Evolutionary conservation across 2,888 invertebrate species (phyloP).

Genomic region (Lithophane ornitopus): DNA sequence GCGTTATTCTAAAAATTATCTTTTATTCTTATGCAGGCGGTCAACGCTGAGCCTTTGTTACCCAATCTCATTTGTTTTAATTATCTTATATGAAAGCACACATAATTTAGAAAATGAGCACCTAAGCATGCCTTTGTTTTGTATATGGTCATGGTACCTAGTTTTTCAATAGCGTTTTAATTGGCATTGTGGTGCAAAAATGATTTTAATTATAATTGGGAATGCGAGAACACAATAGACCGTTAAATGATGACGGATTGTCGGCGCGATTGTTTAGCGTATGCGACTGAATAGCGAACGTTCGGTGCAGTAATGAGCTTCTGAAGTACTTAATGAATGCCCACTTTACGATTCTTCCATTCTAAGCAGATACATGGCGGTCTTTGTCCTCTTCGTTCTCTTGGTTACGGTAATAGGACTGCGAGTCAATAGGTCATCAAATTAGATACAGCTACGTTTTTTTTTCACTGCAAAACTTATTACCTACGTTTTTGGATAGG

Average conservation of each 20-base stretch:
- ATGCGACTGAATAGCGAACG: slow-evolving; percentile 81
- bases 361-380: slow-evolving; percentile 65
- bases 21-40: slow-evolving; percentile 69
- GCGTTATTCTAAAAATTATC: slow-evolving; percentile 69
- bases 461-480: slow-evolving; percentile 38
- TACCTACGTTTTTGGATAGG: slow-evolving; percentile 37
- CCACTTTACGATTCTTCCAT: slow-evolving; percentile 72
- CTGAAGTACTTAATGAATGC: slow-evolving; percentile 80
- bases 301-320: slow-evolving; percentile 83
- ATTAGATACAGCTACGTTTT: slow-evolving; percentile 9
- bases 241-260: slow-evolving; percentile 82
- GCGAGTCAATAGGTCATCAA: slow-evolving; percentile 8
- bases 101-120: slow-evolving; percentile 55
- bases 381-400: slow-evolving; percentile 54
- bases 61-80: slow-evolving; percentile 60
- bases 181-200: slow-evolving; percentile 74
- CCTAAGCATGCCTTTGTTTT: slow-evolving; percentile 58
- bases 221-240: slow-evolving; percentile 79
- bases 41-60: slow-evolving; percentile 36
- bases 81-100: slow-evolving; percentile 49
- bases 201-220: slow-evolving; percentile 82
- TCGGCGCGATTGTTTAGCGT: slow-evolving; percentile 80
- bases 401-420: slow-evolving; percentile 35
- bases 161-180: slow-evolving; percentile 70
- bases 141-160: slow-evolving; percentile 48